Base-by-base conservation (phyloP, 1,140 invertebrate species). In the Lepidurus packardi region DNA sequence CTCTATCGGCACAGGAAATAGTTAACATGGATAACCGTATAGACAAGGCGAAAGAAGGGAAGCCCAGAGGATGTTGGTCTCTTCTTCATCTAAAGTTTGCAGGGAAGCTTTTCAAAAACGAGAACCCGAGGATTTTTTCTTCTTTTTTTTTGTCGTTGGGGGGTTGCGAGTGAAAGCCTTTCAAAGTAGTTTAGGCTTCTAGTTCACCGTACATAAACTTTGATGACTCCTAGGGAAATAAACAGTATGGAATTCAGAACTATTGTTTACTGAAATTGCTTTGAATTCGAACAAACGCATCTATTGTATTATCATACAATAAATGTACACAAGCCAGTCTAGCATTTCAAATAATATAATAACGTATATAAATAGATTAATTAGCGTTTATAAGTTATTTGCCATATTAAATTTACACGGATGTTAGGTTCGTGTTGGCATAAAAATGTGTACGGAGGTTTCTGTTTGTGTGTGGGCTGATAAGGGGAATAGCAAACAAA, bases 41-140 rank as follows among this genome's bases (percentile, higher is more conserved):
- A 65, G 16, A 13, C 53, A n/a, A 13, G 53, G 53, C 34, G 53
- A 65, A 65, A 21, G 21, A 13, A 65, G 53, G 53, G 53, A 65
- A 65, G 53, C 53, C 53, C 53, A 65, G 16, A 16, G 53, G 21
- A 65, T 65, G 16, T 65, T 7, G 53, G 34, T 13, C 53, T 65
- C 53, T 3, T 65, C 53, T 65, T 65, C 21, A 16, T 21, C 53
- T 65, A 65, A 65, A 65, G 53, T 65, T n/a, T 65, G 53, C 21
- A 65, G 53, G 8, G 53, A 65, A 65, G 53, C 53, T 65, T 65
- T 65, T 65, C 53, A 65, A 65, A 65, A 65, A 65, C 53, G 21
- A 65, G 21, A n/a, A 65, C n/a, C 16, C 1, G 6, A 65, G 21
- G 7, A 7, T 11, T 65, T 47, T 47, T 65, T 25, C 25, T 25